A percentile compares a stretch with the other conserved stretches of the same genome.
Evolutionary conservation across 2,113 vertebrate genomes (phyloP).

Genomic region (Amia ocellicauda): DNA sequence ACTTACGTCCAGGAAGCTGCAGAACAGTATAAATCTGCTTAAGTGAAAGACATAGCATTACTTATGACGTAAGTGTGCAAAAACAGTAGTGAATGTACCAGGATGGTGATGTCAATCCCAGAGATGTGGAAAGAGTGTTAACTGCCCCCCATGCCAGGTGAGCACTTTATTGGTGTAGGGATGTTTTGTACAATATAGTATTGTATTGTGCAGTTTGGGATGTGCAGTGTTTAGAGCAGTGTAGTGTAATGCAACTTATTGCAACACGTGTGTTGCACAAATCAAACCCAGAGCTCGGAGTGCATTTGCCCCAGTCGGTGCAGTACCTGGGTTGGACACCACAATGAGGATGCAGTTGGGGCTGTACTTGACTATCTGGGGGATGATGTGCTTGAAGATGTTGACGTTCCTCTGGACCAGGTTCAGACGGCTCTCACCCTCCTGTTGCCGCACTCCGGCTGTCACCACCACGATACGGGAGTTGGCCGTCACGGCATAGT

Average conservation of each 20-base stretch:
- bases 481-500: constrained; percentile 87
- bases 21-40: too few species aligned
- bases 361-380: constrained; percentile 90
- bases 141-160: too few species aligned
- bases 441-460: constrained; percentile 92
- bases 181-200: too few species aligned
- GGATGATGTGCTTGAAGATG: constrained; percentile 92
- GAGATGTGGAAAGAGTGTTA: background rate
- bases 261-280: too few species aligned
- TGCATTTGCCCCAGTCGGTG: too few species aligned
- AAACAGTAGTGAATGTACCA: background rate
- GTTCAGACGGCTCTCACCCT: constrained; percentile 92
- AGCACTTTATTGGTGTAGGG: too few species aligned
- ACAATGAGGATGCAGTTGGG: constrained; percentile 88
- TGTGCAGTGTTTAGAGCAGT: too few species aligned
- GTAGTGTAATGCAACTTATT: too few species aligned
- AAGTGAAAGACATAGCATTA: too few species aligned
- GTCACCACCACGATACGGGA: constrained; percentile 91
- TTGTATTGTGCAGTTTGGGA: too few species aligned
- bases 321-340: constrained; percentile 97
- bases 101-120: background rate
- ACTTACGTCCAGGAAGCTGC: too few species aligned
- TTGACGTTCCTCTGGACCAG: constrained; percentile 95
- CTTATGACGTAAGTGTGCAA: background rate
- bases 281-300: too few species aligned